Base-by-base conservation (phyloP, 1,140 invertebrate genomes). In the Rhynchophorus ferrugineus region DNA sequence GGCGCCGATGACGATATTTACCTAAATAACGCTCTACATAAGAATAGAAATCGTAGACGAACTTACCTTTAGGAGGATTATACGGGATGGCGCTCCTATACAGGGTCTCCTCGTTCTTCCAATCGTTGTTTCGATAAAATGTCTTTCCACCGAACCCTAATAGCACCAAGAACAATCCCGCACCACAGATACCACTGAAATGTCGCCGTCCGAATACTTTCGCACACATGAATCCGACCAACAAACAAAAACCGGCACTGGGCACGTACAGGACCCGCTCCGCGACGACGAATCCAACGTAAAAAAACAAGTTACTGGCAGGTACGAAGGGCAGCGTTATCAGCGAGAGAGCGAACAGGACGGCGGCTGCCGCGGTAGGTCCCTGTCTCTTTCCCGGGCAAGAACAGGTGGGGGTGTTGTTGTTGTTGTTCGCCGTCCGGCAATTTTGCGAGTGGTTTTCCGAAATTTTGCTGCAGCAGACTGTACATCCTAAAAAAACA, bases 21-120 rank as follows among this genome's bases (percentile, higher is more conserved):
- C n/a, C n/a, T n/a, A n/a, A n/a, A n/a, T n/a, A n/a, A n/a, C n/a
- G n/a, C n/a, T n/a, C n/a, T n/a, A n/a, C n/a, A n/a, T n/a, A n/a
- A n/a, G n/a, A n/a, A n/a, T n/a, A n/a, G n/a, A n/a, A n/a, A n/a
- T n/a, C n/a, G n/a, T n/a, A n/a, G n/a, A n/a, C n/a, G n/a, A 36
- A 38, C 76, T 81, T 73, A 96, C 94, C 91, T 89, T 98, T 98
- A n/a, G 95, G 91, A 48, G 95, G 94, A 74, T 98, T 98, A 58
- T 97, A 82, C 43, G 79, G 70, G 42, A 98, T 78, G 6, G 94
- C 95, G 35, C 93, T 91, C 59, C 83, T 75, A 71, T 96, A 98
- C 1, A 98, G 77, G 54, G 82, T 85, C 73, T 97, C 95, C 72
- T 98, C 95, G 56, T 91, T 84, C 45, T 75, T 72, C 95, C 95